Evolutionary conservation across 2,888 invertebrate species (phyloP).

Genomic region (Zhuqinia jingwanae): DNA sequence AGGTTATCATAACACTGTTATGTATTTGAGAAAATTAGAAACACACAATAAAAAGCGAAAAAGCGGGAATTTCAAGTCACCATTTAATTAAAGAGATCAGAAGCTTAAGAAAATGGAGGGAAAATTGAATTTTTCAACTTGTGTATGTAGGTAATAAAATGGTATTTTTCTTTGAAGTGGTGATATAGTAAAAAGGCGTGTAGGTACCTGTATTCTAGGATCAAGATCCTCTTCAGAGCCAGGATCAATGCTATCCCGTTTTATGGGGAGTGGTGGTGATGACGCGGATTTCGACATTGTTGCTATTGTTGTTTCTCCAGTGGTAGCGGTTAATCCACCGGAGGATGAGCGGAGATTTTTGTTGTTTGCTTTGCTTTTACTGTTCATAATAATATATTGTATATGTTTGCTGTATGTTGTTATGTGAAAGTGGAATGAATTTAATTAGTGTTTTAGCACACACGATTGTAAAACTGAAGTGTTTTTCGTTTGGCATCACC

Average conservation of each 20-base stretch:
- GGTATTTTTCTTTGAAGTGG: too few relatives aligned
- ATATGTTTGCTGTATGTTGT: too few relatives aligned
- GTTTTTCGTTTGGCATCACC: not conserved
- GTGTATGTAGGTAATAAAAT: too few relatives aligned
- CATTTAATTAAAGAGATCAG: too few relatives aligned
- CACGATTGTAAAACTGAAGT: slow-evolving; percentile 16
- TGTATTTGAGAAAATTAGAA: too few relatives aligned
- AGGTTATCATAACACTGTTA: too few relatives aligned
- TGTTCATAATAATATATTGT: too few relatives aligned
- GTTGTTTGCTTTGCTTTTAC: not conserved
- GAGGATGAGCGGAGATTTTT: not conserved
- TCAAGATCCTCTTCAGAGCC: slow-evolving; percentile 76
- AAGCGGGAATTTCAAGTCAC: too few relatives aligned
- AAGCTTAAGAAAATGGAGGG: too few relatives aligned
- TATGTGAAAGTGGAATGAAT: not conserved
- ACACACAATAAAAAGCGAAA: too few relatives aligned
- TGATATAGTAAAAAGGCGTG: too few relatives aligned
- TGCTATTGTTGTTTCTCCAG: not conserved
- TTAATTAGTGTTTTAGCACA: slow-evolving; percentile 32
- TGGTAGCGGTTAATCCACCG: not conserved
- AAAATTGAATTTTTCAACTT: too few relatives aligned
- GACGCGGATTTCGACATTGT: slow-evolving; percentile 19
- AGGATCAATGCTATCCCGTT: slow-evolving; percentile 61
- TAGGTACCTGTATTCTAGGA: slow-evolving; percentile 79
- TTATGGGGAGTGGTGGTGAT: not conserved